Evolutionary conservation across 1,140 invertebrate species (phyloP), one percentile per base, ranked within the genome.

Genomic region (Calosoma granatense): DNA sequence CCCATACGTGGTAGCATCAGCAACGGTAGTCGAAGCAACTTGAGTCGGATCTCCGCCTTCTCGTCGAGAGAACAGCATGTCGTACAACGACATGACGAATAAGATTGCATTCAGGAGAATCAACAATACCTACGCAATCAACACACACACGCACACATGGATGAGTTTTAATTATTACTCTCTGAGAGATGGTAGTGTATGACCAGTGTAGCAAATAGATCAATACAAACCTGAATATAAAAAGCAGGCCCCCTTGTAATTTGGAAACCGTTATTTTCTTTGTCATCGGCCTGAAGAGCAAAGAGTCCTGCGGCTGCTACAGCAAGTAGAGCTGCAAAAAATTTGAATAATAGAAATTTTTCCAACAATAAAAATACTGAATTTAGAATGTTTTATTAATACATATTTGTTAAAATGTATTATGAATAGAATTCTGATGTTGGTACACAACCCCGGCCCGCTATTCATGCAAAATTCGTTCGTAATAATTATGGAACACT

Each of bases 261-360:
- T 62, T 81, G 75, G 67, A 87, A 90, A 56, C 86, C 86, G 58
- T 74, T 75, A 59, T 79, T 80, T 61, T 82, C 78, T 72, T 80
- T 80, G 64, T 81, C 80, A 77, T 92, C 87, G 63, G 86, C 87
- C 75, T 91, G 88, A 43, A 88, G 73, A 22, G 88, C 87, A 67
- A 92, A 92, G 57, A 92, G 73, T 52, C 82, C 81, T 12, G 87
- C 87, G 56, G 87, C 85, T 20, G 83, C 82, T 57, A 90, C 84
- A 4, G 88, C 83, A 69, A 90, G 71, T 58, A 88, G 72, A 53
- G 86, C 89, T 91, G 76, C 11, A 82, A 80, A 58, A 70, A 43
- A 61, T 62, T 43, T 57, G 19, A 51, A 56, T 54, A 19, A 51
- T 1, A 21, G 19, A 1, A 36, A 17, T 21, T n/a, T n/a, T n/a